phyloP scores from a whole-genome alignment of 2,797 vertebrate genomes.

The Myotis planiceps region DNA sequence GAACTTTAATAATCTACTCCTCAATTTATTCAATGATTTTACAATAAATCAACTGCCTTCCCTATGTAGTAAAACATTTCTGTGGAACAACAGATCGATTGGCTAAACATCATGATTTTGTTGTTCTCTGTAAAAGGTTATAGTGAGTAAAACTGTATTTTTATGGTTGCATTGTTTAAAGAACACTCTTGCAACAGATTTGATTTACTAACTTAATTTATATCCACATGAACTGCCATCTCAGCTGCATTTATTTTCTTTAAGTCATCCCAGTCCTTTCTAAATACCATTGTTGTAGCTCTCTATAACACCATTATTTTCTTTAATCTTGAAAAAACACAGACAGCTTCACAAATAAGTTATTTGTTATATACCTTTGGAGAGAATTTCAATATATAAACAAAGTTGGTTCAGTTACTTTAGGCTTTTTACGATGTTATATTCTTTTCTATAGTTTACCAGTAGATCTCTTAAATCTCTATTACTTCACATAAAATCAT shows the following conservation, averaged over 20 bases:
- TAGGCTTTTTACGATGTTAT: neutral
- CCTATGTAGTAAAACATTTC: conserved; percentile 48
- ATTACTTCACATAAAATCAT: neutral
- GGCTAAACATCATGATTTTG: conserved; percentile 64
- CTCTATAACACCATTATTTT: conserved; percentile 61
- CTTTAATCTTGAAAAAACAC: conserved; percentile 73
- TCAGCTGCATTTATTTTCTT: conserved; percentile 78
- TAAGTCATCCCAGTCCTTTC: conserved; percentile 77
- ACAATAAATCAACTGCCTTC: conserved; percentile 70
- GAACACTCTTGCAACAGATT: conserved; percentile 53
- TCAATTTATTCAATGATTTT: conserved; percentile 57
- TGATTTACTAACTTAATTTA: conserved; percentile 86
- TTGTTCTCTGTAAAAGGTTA: conserved; percentile 76
- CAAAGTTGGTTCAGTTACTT: neutral
- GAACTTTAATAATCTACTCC: conserved; percentile 49
- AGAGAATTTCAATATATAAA: neutral
- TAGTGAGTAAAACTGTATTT: conserved; percentile 79
- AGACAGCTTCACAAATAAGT: conserved; percentile 57
- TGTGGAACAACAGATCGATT: conserved; percentile 65
- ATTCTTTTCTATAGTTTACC: conserved; percentile 2
- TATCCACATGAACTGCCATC: conserved; percentile 65
- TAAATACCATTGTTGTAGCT: conserved; percentile 77
- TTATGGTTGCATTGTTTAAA: conserved; percentile 76
- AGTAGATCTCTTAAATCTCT: conserved; percentile 4
- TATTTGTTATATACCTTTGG: neutral